phyloP scores from a whole-genome alignment of 2,113 vertebrate species.

The Salvelinus alpinus region DNA sequence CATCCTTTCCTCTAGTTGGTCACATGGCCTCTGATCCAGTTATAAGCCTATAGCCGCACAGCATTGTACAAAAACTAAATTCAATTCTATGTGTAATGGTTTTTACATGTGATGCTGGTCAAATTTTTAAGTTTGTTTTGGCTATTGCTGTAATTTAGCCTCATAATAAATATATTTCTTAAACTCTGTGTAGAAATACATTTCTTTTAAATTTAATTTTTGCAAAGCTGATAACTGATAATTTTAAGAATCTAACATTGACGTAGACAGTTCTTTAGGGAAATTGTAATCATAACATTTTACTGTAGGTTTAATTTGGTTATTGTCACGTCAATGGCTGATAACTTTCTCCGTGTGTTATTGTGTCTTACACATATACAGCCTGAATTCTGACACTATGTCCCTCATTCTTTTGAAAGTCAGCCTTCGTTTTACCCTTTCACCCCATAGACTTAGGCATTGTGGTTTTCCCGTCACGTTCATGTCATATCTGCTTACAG shows the following conservation, averaged over 20 bases:
- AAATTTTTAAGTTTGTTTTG: constrained; percentile 2
- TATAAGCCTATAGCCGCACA: background rate
- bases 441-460: background rate
- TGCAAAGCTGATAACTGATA: background rate
- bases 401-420: no score
- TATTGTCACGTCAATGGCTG: constrained; percentile 13
- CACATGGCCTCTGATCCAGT: constrained; percentile 22
- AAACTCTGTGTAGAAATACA: background rate
- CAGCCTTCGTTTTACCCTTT: constrained; percentile 6
- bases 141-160: constrained; percentile 27
- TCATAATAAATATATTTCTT: constrained; percentile 48
- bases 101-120: constrained; percentile 19
- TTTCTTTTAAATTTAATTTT: background rate
- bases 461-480: no score
- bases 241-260: no score
- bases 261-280: constrained; percentile 15
- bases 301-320: background rate
- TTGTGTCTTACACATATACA: background rate
- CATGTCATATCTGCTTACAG: constrained; percentile 37
- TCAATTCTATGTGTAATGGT: constrained; percentile 23
- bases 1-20: constrained; percentile 29
- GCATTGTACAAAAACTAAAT: constrained; percentile 14
- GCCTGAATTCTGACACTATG: no score
- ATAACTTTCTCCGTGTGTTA: constrained; percentile 2
- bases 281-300: no score